Evolutionary conservation across 2,888 invertebrate species (phyloP).

Genomic region (Lapara coniferarum): DNA sequence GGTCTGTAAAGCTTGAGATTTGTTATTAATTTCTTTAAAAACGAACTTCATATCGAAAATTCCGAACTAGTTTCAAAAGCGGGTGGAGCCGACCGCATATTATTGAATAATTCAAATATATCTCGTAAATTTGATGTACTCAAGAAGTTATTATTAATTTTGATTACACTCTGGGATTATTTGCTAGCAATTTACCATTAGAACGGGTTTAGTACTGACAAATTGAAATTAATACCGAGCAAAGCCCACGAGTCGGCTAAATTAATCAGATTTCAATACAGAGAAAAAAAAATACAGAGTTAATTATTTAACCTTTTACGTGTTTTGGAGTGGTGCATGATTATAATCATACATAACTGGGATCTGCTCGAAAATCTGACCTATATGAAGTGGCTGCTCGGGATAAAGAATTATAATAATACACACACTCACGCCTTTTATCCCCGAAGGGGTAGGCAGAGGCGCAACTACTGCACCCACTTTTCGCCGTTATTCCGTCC

Average conservation of each 20-base stretch:
- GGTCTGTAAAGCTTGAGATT: too few species aligned
- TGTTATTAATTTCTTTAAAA: too few species aligned
- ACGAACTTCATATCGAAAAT: too few species aligned
- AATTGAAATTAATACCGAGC: conserved; percentile 28
- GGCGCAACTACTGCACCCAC: too few species aligned
- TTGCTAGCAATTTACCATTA: conserved; percentile 12
- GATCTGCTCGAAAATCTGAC: too few species aligned
- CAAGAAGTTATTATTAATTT: background rate
- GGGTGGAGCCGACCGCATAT: background rate
- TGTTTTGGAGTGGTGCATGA: background rate
- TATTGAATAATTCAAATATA: background rate
- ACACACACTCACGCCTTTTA: too few species aligned
- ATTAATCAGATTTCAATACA: conserved; percentile 26
- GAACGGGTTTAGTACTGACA: conserved; percentile 6
- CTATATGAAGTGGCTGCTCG: too few species aligned
- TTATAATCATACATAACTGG: background rate
- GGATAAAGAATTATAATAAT: too few species aligned
- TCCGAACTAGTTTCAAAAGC: too few species aligned
- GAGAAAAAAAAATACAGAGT: conserved; percentile 15
- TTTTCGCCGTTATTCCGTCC: too few species aligned
- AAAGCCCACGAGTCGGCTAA: conserved; percentile 22
- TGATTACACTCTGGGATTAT: background rate
- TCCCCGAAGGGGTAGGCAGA: too few species aligned
- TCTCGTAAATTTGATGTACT: background rate
- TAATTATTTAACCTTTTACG: conserved; percentile 16